Conservation (phyloP, 2,797 vertebrate genomes). For the Arremon aurantiirostris region DNA sequence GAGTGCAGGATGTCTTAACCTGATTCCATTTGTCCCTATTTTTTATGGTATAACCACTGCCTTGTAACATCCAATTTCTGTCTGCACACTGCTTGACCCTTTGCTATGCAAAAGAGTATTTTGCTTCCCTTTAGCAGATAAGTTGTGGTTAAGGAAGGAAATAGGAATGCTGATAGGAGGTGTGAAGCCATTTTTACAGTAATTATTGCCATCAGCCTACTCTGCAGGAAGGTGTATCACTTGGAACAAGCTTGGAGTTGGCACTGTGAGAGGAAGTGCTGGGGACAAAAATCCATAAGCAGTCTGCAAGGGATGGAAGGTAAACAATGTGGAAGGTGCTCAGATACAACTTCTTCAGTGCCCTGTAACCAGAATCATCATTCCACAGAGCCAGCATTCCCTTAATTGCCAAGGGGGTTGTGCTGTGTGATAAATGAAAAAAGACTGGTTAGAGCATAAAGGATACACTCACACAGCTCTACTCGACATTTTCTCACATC, state of each 20-base stretch:
- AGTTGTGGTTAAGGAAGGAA: not conserved
- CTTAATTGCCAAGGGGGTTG: not conserved
- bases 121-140: not conserved
- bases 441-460: not conserved
- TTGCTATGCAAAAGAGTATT: not conserved
- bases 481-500: fast-evolving
- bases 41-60: not conserved
- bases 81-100: not conserved
- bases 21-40: not conserved
- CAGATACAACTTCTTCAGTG: not conserved
- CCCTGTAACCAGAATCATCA: not conserved
- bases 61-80: not conserved
- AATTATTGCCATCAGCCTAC: not conserved
- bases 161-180: not conserved
- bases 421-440: not conserved
- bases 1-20: not conserved
- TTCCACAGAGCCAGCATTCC: not conserved
- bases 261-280: not conserved
- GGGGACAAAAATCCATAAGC: not conserved
- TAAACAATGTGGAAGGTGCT: too few species aligned
- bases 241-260: not conserved
- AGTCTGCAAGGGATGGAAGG: not conserved
- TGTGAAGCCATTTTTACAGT: not conserved
- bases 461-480: not conserved
- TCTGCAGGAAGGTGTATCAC: not conserved